phyloP scores from a whole-genome alignment of 2,797 vertebrate genomes.

The Paramormyrops hopkinsi region DNA sequence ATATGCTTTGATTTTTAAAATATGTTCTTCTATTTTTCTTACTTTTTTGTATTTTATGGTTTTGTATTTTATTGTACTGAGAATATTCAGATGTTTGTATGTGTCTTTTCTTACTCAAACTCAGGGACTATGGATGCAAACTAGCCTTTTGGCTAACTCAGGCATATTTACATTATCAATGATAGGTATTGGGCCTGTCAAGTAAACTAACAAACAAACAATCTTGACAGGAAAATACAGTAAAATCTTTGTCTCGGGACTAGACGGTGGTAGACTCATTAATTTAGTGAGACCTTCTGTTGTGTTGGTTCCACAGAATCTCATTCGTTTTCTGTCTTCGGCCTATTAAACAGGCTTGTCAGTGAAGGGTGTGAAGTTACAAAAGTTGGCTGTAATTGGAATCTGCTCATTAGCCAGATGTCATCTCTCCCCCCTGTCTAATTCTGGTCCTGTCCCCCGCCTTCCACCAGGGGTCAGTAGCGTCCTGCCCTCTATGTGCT shows the following conservation, averaged over 20 bases:
- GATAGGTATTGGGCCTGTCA: neutral
- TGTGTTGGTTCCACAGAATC: neutral
- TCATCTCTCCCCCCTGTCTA: too few species aligned
- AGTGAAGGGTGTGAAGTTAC: neutral
- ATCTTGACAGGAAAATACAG: neutral
- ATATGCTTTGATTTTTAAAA: neutral
- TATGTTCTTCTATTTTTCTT: neutral
- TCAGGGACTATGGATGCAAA: neutral
- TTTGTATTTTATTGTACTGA: neutral
- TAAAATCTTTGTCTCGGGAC: neutral
- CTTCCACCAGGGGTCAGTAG: conserved; percentile 21
- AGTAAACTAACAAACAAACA: neutral
- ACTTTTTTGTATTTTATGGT: neutral
- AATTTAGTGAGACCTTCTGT: neutral
- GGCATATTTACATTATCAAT: neutral
- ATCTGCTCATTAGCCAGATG: conserved; percentile 7
- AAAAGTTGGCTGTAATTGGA: neutral
- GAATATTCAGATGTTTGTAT: neutral
- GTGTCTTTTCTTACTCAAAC: neutral
- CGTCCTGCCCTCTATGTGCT: conserved; percentile 13
- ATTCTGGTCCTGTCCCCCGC: neutral
- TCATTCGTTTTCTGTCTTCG: neutral
- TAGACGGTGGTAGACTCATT: neutral
- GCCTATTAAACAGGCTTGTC: neutral
- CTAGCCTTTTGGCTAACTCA: neutral